A percentile compares a stretch with the other conserved stretches of the same genome.
These are phyloP conservation scores for Platichthys flesus DNA, from an alignment of 2,113 vertebrate species.

Conservation along the genomic window DNA sequence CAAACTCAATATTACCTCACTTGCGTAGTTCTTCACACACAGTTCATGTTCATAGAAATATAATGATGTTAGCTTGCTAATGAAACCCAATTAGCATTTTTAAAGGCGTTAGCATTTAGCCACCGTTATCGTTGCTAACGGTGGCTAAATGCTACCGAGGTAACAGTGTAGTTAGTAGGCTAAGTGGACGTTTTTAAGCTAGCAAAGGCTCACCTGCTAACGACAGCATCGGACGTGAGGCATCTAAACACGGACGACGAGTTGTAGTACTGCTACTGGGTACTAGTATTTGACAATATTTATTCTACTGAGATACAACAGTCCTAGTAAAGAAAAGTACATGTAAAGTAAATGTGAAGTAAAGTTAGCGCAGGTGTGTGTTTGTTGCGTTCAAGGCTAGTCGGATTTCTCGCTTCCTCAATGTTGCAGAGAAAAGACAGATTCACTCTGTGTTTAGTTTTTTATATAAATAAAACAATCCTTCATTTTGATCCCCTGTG, in stretches of 20 bases:
- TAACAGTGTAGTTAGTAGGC: background rate
- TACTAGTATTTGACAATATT: too few relatives aligned
- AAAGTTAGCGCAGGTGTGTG: background rate
- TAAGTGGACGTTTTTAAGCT: background rate
- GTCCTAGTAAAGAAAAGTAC: too few relatives aligned
- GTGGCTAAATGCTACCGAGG: background rate
- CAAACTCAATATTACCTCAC: background rate
- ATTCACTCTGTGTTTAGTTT: too few relatives aligned
- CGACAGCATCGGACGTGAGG: background rate
- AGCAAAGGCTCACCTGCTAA: background rate
- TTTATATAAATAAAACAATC: too few relatives aligned
- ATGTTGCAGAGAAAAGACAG: too few relatives aligned
- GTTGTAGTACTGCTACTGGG: too few relatives aligned
- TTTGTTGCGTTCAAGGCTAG: background rate
- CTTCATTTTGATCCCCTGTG: too few relatives aligned
- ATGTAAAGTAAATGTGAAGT: background rate
- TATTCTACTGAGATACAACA: too few relatives aligned
- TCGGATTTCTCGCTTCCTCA: background rate
- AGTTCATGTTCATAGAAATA: too few relatives aligned
- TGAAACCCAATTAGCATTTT: background rate
- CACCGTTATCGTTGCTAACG: background rate
- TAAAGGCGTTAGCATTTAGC: background rate
- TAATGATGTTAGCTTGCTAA: background rate
- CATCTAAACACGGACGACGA: too few relatives aligned
- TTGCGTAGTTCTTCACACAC: background rate